Percentiles rank a stretch among this genome's conserved stretches.
Conservation (phyloP, 2,113 vertebrate species). For the Brachyhypopomus gauderio region DNA sequence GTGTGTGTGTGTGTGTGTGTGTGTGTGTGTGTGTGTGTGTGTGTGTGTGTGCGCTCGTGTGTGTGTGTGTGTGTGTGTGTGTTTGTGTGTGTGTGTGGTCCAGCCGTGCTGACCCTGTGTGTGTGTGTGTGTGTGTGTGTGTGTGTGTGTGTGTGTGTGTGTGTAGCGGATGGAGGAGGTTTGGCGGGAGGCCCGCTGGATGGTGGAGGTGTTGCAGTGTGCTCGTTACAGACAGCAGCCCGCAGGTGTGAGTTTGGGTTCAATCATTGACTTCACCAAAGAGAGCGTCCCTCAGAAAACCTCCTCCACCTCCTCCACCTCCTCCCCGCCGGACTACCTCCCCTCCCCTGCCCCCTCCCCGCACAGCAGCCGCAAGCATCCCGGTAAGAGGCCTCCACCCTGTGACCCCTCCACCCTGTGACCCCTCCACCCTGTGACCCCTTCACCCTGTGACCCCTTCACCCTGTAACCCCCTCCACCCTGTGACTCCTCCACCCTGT, state of each 20-base stretch:
- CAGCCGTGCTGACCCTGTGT: background rate
- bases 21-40: background rate
- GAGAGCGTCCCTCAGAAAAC: slow-evolving; percentile 73
- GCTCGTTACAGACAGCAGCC: slow-evolving; percentile 89
- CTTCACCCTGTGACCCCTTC: too few relatives aligned
- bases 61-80: background rate
- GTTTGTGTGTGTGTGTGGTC: background rate
- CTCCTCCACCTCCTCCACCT: slow-evolving; percentile 64
- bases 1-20: background rate
- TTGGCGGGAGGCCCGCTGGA: slow-evolving; percentile 90
- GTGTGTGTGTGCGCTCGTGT: slow-evolving; percentile 1
- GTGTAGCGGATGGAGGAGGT: slow-evolving; percentile 89
- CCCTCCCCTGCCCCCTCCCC: slow-evolving; percentile 85
- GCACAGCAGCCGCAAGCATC: slow-evolving; percentile 77
- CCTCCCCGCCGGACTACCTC: slow-evolving; percentile 80
- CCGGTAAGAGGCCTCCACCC: slow-evolving; percentile 67
- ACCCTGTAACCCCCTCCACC: too few relatives aligned
- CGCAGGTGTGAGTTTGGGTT: slow-evolving; percentile 78
- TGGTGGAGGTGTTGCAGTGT: slow-evolving; percentile 87
- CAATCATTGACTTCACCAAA: slow-evolving; percentile 78
- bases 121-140: slow-evolving; percentile 15
- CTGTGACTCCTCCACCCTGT: background rate
- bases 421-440: too few relatives aligned
- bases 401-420: background rate
- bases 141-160: slow-evolving; percentile 14